Base-by-base conservation (phyloP, 2,888 invertebrate species). In the Diaphora mendica region DNA sequence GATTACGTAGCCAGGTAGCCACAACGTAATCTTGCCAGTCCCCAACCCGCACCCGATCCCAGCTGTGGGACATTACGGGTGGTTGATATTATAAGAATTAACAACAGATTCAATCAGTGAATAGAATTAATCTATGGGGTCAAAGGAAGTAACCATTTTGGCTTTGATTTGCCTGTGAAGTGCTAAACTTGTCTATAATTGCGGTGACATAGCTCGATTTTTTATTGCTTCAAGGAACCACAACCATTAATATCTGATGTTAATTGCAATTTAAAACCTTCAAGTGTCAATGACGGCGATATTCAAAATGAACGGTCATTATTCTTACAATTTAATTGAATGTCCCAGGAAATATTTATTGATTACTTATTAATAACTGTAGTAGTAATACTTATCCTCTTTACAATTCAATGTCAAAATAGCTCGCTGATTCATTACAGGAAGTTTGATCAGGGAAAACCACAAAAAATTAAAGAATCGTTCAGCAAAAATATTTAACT, bases 371-470 rank as follows among this genome's bases (percentile, higher is more conserved):
- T 68, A 68, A 33, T 68, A 68, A 33, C 68, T 42, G 20, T 42
- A 33, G 48, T 26, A 23, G n/a, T 68, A 51, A 68, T 68, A n/a
- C n/a, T n/a, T n/a, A 68, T 51, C 51, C 65, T 65, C 65, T n/a
- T 23, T 65, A 39, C 68, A 11, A 26, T 67, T 67, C 30, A 67
- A 30, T 67, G 26, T 44, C 44, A 51, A 48, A 33, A 62, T 42
- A 30, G 0, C 3, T 23, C 13, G 26, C 33, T 44, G 48, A 44
- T 48, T 44, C 23, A 33, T 70, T 62, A 44, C 33, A 64, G 64
- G 44, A 70, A 65, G 30, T 48, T 39, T 51, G n/a, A 5, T 65
- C 26, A 65, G 51, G 68, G 68, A 59, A 69, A 59, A 69, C 59
- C 39, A 17, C 55, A 17, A n/a, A 30, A 20, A n/a, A 51, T 64